Evolutionary conservation across 2,113 vertebrate genomes (phyloP).

Genomic region (Myiagra hebetior): DNA sequence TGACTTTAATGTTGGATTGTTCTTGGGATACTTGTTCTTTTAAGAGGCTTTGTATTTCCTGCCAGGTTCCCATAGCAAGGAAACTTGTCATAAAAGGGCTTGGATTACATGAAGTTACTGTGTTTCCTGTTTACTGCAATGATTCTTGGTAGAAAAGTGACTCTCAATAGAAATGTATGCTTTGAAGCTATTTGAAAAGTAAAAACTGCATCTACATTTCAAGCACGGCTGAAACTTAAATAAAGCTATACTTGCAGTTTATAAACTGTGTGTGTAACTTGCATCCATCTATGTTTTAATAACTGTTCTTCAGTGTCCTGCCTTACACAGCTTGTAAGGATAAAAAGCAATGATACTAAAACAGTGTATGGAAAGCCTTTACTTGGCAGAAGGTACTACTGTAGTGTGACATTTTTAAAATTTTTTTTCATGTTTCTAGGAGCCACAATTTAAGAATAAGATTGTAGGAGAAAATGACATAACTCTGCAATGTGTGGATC

Average conservation of each 20-base stretch:
- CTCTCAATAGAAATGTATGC: background rate
- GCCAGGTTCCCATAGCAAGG: constrained; percentile 9
- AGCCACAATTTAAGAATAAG: constrained; percentile 83
- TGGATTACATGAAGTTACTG: background rate
- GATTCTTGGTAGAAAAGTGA: background rate
- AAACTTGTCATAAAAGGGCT: constrained; percentile 9
- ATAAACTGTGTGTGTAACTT: background rate
- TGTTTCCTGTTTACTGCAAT: constrained; percentile 42
- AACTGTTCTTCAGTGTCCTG: background rate
- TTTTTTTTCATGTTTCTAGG: constrained; percentile 62
- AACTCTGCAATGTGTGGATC: constrained; percentile 86
- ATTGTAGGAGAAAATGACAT: constrained; percentile 87
- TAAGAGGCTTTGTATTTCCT: constrained; percentile 7
- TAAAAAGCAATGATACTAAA: background rate
- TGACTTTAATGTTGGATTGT: background rate
- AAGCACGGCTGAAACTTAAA: background rate
- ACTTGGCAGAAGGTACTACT: background rate
- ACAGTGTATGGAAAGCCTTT: background rate
- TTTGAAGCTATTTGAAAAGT: background rate
- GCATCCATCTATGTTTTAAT: background rate
- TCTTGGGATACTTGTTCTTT: background rate
- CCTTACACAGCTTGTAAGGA: background rate
- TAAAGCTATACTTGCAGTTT: background rate
- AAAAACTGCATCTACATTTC: background rate
- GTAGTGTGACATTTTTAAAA: background rate